phyloP scores from a whole-genome alignment of 2,888 invertebrate genomes.

The Cartodere bifasciata region DNA sequence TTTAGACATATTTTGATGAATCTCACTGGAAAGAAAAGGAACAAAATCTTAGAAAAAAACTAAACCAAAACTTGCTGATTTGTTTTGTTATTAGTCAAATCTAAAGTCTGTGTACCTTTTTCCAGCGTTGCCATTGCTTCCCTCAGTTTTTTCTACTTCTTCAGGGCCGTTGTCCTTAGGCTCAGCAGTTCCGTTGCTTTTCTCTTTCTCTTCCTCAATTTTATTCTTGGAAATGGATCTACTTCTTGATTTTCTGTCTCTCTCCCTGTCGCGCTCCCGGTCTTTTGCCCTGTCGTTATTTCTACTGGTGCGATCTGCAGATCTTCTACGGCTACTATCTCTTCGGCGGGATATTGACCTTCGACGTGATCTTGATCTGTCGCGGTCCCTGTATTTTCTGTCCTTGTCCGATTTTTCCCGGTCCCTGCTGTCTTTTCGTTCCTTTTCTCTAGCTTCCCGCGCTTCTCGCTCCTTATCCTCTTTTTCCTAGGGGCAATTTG shows the following conservation, averaged over 20 bases:
- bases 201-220: constrained; percentile 25
- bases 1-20: constrained; percentile 33
- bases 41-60: constrained; percentile 1
- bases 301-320: constrained; percentile 18
- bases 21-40: constrained; percentile 6
- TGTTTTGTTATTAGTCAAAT: neutral
- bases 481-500: too few species aligned
- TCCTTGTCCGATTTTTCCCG: constrained; percentile 31
- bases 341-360: constrained; percentile 25
- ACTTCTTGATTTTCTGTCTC: constrained; percentile 17
- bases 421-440: constrained; percentile 35
- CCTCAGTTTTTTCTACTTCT: constrained; percentile 22
- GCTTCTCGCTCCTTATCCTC: constrained; percentile 70
- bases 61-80: neutral
- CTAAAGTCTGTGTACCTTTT: neutral
- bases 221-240: constrained; percentile 23
- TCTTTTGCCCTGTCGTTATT: constrained; percentile 20
- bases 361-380: constrained; percentile 19
- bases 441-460: constrained; percentile 32
- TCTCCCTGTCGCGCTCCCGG: constrained; percentile 18
- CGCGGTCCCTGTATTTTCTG: constrained; percentile 37
- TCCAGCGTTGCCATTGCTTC: constrained; percentile 21
- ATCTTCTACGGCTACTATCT: constrained; percentile 21
- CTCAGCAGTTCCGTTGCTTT: constrained; percentile 32
- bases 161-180: constrained; percentile 19